These are phyloP conservation scores for Aldrovandia affinis DNA, from an alignment of 2,797 vertebrate species.

Conservation along the genomic window DNA sequence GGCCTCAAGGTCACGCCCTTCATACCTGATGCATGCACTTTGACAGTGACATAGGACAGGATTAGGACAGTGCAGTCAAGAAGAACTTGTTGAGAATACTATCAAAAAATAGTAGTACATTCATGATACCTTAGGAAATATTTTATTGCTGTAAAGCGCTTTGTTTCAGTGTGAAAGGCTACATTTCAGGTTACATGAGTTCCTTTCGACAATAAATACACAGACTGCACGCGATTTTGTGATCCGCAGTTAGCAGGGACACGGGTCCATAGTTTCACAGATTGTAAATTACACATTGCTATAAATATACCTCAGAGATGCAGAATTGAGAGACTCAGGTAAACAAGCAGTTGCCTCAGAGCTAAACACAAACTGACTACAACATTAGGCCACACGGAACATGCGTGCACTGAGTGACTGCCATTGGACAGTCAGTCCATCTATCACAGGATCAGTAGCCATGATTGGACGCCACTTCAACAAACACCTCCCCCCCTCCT, in stretches of 20 bases:
- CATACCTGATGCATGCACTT: not conserved
- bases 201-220: not conserved
- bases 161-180: not conserved
- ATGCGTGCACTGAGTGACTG: slow-evolving; percentile 56
- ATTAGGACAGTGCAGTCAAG: not conserved
- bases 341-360: slow-evolving; percentile 78
- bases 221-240: slow-evolving; percentile 13
- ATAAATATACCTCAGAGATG: slow-evolving; percentile 79
- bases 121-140: not conserved
- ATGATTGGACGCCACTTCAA: slow-evolving; percentile 73
- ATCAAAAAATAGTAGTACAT: not conserved
- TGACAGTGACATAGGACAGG: not conserved
- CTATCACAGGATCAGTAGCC: slow-evolving; percentile 59
- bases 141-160: not conserved
- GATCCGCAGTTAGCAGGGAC: slow-evolving; percentile 37
- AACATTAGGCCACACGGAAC: slow-evolving; percentile 61
- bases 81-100: not conserved
- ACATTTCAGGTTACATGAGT: slow-evolving; percentile 17
- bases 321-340: slow-evolving; percentile 75
- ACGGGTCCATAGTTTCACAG: slow-evolving; percentile 59
- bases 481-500: slow-evolving; percentile 70
- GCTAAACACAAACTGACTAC: slow-evolving; percentile 64
- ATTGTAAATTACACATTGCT: slow-evolving; percentile 67
- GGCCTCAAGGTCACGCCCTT: not conserved
- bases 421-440: slow-evolving; percentile 63